Conservation (phyloP, 2,113 vertebrate genomes). For the Glareola pratincola region DNA sequence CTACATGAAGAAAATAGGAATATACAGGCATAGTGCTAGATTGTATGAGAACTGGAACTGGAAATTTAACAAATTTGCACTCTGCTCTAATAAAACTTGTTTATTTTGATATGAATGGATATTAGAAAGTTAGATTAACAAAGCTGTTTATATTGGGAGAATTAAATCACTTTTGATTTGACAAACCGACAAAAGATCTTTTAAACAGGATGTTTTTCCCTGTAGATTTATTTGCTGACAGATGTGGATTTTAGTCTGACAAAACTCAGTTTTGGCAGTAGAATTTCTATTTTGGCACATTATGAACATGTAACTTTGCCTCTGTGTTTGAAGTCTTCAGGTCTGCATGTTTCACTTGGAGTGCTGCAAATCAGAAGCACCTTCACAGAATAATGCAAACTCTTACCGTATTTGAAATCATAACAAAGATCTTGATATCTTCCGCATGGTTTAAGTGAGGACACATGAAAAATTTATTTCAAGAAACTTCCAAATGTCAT, state of each 20-base stretch:
- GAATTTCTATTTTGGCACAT: neutral
- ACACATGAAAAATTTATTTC: neutral
- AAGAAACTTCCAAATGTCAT: neutral
- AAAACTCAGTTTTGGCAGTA: neutral
- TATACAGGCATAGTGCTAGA: neutral
- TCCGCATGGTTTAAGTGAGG: neutral
- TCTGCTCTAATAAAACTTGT: neutral
- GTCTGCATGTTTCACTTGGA: neutral
- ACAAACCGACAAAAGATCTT: neutral
- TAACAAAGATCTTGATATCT: neutral
- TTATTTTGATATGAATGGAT: neutral
- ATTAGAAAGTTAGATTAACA: neutral
- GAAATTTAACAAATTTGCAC: neutral
- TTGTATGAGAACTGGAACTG: neutral
- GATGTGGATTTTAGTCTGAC: neutral
- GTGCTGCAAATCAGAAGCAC: neutral
- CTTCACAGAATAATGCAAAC: neutral
- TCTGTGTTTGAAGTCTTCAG: neutral
- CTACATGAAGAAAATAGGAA: neutral
- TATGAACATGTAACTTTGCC: neutral
- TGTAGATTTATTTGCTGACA: neutral
- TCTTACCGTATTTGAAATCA: neutral
- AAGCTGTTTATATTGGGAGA: neutral
- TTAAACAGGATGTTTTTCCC: neutral
- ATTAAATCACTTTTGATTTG: neutral